Percentiles rank a stretch among this genome's conserved stretches.
phyloP scores from a whole-genome alignment of 2,797 vertebrate species.

The Schizopygopsis pylzovi region DNA sequence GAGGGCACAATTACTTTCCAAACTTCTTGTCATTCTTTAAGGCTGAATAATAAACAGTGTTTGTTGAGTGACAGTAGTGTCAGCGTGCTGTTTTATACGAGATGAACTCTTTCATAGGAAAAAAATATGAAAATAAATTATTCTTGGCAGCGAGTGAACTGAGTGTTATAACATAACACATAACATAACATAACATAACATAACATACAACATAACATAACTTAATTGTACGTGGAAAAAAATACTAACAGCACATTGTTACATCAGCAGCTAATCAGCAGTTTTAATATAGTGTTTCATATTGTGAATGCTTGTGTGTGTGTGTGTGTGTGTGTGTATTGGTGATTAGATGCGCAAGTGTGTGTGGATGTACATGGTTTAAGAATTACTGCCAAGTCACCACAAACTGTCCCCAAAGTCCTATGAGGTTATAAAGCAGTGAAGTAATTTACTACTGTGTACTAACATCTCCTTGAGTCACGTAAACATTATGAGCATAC shows the following conservation, averaged over 20 bases:
- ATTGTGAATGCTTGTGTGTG: neutral
- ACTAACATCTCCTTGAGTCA: neutral
- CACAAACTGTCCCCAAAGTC: neutral
- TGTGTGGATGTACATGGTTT: neutral
- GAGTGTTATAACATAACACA: too few relatives aligned
- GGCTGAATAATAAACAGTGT: neutral
- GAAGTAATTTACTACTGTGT: neutral
- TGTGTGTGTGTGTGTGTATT: constrained; percentile 4
- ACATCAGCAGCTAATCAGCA: neutral
- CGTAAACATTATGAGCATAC: constrained; percentile 3
- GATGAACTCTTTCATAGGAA: neutral
- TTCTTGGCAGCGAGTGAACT: neutral
- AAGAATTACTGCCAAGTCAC: constrained; percentile 1
- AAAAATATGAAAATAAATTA: neutral
- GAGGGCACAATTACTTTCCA: constrained; percentile 10
- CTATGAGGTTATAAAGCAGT: neutral
- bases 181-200: too few relatives aligned
- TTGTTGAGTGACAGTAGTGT: neutral
- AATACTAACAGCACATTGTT: neutral
- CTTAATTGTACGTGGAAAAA: neutral
- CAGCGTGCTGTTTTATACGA: neutral
- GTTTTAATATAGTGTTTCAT: neutral
- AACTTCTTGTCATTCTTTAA: neutral
- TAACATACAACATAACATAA: too few relatives aligned
- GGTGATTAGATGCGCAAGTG: neutral